These are phyloP conservation scores for Linnaemya tessellans DNA, from an alignment of 2,888 invertebrate genomes.

Conservation along the genomic window DNA sequence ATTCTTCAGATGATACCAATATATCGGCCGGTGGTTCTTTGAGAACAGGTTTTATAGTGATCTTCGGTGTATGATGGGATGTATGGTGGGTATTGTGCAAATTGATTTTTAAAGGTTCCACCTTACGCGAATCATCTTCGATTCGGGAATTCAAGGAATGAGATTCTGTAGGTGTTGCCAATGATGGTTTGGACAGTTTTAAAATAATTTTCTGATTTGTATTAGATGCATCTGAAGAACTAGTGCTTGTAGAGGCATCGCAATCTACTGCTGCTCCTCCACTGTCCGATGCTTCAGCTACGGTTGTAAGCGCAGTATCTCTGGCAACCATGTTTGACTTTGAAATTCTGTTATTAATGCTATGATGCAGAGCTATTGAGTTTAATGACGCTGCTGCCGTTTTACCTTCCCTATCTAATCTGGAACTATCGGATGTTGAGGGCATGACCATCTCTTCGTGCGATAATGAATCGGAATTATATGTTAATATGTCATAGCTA, in stretches of 20 bases:
- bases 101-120: conserved; percentile 83
- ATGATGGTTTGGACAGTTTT: conserved; percentile 70
- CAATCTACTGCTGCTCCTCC: conserved; percentile 32
- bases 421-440: conserved; percentile 71
- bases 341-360: conserved; percentile 69
- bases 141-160: conserved; percentile 41
- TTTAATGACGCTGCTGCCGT: conserved; percentile 47
- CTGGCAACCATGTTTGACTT: conserved; percentile 68
- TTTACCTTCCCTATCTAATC: conserved; percentile 42
- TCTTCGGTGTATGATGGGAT: conserved; percentile 77
- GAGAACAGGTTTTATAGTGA: conserved; percentile 80
- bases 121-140: conserved; percentile 79
- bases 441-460: conserved; percentile 69
- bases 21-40: conserved; percentile 76
- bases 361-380: conserved; percentile 68
- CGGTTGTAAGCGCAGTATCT: conserved; percentile 65
- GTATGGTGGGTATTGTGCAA: conserved; percentile 77
- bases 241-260: conserved; percentile 52
- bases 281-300: conserved; percentile 43
- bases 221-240: conserved; percentile 8
- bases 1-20: conserved; percentile 76
- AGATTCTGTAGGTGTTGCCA: conserved; percentile 64
- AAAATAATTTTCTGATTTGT: conserved; percentile 73
- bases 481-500: conserved; percentile 77
- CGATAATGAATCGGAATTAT: conserved; percentile 68